These are phyloP conservation scores for Netelia inedita DNA, from an alignment of 2,888 invertebrate species.

Conservation along the genomic window DNA sequence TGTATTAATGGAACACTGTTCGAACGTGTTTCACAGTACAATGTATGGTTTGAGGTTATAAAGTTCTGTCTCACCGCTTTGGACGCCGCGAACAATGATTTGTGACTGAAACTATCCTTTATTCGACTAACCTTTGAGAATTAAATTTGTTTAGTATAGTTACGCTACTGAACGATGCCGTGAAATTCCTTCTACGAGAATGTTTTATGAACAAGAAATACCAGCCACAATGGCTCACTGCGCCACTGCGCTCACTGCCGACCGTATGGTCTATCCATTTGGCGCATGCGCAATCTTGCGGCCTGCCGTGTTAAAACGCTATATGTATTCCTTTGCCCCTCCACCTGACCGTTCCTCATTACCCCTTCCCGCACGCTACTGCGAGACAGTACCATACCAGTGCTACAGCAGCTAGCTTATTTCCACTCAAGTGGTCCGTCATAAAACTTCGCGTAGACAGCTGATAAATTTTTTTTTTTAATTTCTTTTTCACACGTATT, in stretches of 20 bases:
- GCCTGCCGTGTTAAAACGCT: too few species aligned
- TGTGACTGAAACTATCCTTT: neutral
- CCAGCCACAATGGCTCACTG: constrained; percentile 6
- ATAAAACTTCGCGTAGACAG: constrained; percentile 71
- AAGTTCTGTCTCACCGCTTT: neutral
- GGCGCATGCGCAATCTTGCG: neutral
- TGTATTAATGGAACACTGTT: neutral
- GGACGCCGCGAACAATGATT: neutral
- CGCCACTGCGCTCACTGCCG: constrained; percentile 31
- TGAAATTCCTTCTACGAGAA: constrained; percentile 16
- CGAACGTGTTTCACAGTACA: neutral
- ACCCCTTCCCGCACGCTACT: neutral
- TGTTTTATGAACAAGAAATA: neutral
- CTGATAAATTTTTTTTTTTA: constrained; percentile 16
- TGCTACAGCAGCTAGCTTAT: constrained; percentile 61
- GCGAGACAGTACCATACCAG: constrained; percentile 44
- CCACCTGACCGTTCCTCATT: neutral
- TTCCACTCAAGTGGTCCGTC: constrained; percentile 67
- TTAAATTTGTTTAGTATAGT: neutral
- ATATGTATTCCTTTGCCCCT: neutral
- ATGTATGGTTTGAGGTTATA: constrained; percentile 2
- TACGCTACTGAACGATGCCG: constrained; percentile 22
- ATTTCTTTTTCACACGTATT: constrained; percentile 39
- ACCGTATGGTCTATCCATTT: neutral
- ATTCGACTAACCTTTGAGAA: neutral